Base-by-base conservation (phyloP, 2,888 invertebrate species). In the Brassicogethes aeneus region DNA sequence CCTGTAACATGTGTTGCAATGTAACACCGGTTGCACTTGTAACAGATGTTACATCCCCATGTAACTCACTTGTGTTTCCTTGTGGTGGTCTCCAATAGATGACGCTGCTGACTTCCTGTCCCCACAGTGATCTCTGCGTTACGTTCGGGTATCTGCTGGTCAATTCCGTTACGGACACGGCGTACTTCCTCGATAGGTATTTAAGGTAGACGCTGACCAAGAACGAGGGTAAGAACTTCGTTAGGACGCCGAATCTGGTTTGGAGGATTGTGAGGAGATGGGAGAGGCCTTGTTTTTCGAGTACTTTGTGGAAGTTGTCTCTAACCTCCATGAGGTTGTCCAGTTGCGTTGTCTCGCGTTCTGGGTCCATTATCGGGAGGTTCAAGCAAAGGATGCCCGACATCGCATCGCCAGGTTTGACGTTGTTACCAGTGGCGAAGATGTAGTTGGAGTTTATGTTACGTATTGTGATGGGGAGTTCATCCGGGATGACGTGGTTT, bases 11-110 rank as follows among this genome's bases (percentile, higher is more conserved):
- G n/a, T n/a, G n/a, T n/a, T n/a, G n/a, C n/a, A n/a, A n/a, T n/a
- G n/a, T n/a, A n/a, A n/a, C n/a, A n/a, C n/a, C n/a, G n/a, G n/a
- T n/a, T n/a, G n/a, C n/a, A n/a, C n/a, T n/a, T n/a, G n/a, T n/a
- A n/a, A n/a, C n/a, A n/a, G n/a, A n/a, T n/a, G n/a, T n/a, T n/a
- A n/a, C n/a, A n/a, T n/a, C n/a, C n/a, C n/a, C n/a, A n/a, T n/a
- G n/a, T 30, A 5, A 41, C 79, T 74, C 63, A 84, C 85, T 79
- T 47, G 82, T 82, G 63, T 85, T 85, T 39, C 83, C 82, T 62
- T 84, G 85, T 1, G 83, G 82, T 8, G 85, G 84, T 49, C 82
- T 70, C 82, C 82, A 85, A 56, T 82, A 83, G 39, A 84, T 67
- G 0, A 79, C 75, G 31, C 73, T 71, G 2, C 74, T 74, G 1